These are phyloP conservation scores for Trinectes maculatus DNA, from an alignment of 2,113 vertebrate genomes.

Conservation along the genomic window DNA sequence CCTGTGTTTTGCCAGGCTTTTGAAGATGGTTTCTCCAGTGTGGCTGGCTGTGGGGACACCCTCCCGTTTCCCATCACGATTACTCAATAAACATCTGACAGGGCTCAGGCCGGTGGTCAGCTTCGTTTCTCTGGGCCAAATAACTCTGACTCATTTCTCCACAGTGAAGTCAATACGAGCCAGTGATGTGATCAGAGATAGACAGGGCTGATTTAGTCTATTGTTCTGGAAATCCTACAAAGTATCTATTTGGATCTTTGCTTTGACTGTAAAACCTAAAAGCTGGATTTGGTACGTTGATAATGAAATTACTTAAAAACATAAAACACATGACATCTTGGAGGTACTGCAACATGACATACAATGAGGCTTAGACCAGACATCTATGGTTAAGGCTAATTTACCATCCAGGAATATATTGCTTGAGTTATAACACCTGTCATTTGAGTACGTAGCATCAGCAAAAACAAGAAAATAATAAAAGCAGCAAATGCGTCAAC, in stretches of 20 bases:
- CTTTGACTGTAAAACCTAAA: slow-evolving; percentile 7
- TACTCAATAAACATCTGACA: slow-evolving; percentile 49
- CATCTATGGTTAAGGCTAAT: not conserved
- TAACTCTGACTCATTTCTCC: slow-evolving; percentile 31
- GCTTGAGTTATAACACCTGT: no score
- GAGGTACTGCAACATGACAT: not conserved
- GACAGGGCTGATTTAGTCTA: not conserved
- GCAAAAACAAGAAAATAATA: not conserved
- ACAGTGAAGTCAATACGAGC: slow-evolving; percentile 8
- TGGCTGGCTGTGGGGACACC: slow-evolving; percentile 38
- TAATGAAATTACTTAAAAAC: slow-evolving; percentile 4
- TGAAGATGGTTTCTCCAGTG: slow-evolving; percentile 39
- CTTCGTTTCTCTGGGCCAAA: slow-evolving; percentile 32
- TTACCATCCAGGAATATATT: not conserved
- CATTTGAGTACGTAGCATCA: no score
- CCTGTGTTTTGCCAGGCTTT: not conserved
- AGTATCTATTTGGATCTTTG: not conserved
- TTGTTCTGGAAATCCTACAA: slow-evolving; percentile 5
- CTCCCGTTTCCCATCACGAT: slow-evolving; percentile 46
- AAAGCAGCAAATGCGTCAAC: no score
- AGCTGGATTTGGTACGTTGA: not conserved
- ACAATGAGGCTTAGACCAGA: not conserved
- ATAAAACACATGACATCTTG: not conserved
- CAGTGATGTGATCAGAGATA: slow-evolving; percentile 9
- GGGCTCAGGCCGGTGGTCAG: slow-evolving; percentile 43